phyloP scores from a whole-genome alignment of 2,888 invertebrate genomes.

The Nudaria mundana region DNA sequence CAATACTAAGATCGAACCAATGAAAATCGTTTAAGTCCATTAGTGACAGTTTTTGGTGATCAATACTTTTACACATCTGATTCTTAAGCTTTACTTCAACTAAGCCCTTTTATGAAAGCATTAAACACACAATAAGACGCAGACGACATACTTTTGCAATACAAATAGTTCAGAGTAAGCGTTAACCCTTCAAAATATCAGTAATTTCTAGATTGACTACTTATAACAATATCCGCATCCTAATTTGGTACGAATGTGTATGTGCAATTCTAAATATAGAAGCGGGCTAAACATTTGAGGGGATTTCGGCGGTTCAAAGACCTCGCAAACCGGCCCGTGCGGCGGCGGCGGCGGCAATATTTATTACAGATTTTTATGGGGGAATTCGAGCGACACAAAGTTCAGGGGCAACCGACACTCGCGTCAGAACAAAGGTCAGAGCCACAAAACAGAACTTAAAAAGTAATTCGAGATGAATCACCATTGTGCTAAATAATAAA shows the following conservation, averaged over 20 bases:
- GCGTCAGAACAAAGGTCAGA: constrained; percentile 5
- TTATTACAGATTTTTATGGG: constrained; percentile 48
- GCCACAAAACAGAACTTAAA: constrained; percentile 3
- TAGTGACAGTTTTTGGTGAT: too few relatives aligned
- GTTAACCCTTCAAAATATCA: constrained; percentile 16
- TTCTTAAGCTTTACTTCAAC: too few relatives aligned
- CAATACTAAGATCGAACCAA: too few relatives aligned
- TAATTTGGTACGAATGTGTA: constrained; percentile 54
- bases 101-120: too few relatives aligned
- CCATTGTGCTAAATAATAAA: constrained; percentile 3
- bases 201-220: constrained; percentile 44
- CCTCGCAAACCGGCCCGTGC: constrained; percentile 67
- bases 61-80: too few relatives aligned
- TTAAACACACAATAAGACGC: too few relatives aligned
- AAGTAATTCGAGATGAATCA: constrained; percentile 1
- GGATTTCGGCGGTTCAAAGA: constrained; percentile 76
- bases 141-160: too few relatives aligned
- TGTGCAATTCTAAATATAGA: constrained; percentile 76
- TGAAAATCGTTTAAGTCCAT: too few relatives aligned
- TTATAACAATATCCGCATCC: constrained; percentile 42
- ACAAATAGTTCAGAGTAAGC: constrained; percentile 3
- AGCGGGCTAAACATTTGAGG: constrained; percentile 54
- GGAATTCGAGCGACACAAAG: constrained; percentile 44
- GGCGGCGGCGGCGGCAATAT: constrained; percentile 50
- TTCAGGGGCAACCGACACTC: constrained; percentile 41